Percentiles rank a stretch among this genome's conserved stretches.
Evolutionary conservation across 2,888 invertebrate species (phyloP).

Genomic region (Ectemnius lituratus): DNA sequence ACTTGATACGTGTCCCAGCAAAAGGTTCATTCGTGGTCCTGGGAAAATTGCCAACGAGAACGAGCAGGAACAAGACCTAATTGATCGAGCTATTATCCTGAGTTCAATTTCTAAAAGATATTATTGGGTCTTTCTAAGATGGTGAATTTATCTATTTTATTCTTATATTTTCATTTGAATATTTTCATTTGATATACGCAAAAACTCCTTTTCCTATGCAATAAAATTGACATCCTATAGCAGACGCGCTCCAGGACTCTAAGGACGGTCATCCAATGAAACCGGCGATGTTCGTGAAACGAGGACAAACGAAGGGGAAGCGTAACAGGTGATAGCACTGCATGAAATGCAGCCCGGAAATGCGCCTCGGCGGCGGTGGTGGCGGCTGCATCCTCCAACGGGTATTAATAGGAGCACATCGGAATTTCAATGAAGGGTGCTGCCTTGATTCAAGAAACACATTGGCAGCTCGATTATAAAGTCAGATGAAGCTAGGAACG

Average conservation of each 20-base stretch:
- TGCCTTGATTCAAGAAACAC: no score
- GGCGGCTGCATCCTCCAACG: no score
- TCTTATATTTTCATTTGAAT: no score
- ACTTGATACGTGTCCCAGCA: not conserved
- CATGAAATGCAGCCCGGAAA: slow-evolving; percentile 45
- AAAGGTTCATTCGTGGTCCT: slow-evolving; percentile 14
- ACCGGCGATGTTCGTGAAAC: slow-evolving; percentile 39
- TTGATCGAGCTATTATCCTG: slow-evolving; percentile 35
- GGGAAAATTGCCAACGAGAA: slow-evolving; percentile 45
- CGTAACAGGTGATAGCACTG: slow-evolving; percentile 58
- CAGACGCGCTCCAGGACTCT: not conserved
- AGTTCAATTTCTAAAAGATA: slow-evolving; percentile 17
- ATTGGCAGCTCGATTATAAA: no score
- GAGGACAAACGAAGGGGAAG: slow-evolving; percentile 50
- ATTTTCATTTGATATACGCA: no score
- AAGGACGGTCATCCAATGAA: slow-evolving; percentile 54
- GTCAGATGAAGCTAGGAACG: no score
- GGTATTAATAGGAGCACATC: no score
- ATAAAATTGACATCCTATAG: no score
- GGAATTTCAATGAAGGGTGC: no score
- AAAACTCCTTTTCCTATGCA: no score
- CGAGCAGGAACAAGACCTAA: slow-evolving; percentile 48
- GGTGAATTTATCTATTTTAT: no score
- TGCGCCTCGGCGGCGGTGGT: slow-evolving; percentile 9
- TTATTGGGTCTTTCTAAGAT: not conserved